A percentile compares a stretch with the other conserved stretches of the same genome.
phyloP scores from a whole-genome alignment of 2,797 vertebrate species.

The Schizothorax lantsangensis region DNA sequence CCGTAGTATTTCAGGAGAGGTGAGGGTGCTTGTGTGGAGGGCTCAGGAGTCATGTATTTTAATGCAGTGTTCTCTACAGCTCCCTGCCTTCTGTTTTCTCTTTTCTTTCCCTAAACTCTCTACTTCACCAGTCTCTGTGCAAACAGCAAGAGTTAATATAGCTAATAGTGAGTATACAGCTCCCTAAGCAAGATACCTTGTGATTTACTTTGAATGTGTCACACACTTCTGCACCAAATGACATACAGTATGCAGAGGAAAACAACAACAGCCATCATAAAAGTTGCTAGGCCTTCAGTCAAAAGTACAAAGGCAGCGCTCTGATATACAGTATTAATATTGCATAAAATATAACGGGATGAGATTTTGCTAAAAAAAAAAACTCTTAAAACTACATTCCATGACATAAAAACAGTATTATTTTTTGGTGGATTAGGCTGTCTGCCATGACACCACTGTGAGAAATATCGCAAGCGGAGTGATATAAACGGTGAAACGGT shows the following conservation, averaged over 20 bases:
- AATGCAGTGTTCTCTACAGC: conserved; percentile 37
- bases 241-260: neutral
- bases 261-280: neutral
- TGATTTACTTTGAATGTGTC: conserved; percentile 7
- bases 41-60: conserved; percentile 44
- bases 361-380: neutral
- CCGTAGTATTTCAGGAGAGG: conserved; percentile 1
- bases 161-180: neutral
- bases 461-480: too few relatives aligned
- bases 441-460: too few relatives aligned
- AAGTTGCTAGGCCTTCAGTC: neutral
- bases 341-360: neutral
- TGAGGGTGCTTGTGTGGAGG: conserved; percentile 9
- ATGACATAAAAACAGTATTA: neutral
- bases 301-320: neutral
- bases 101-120: conserved; percentile 20
- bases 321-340: neutral
- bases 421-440: too few relatives aligned
- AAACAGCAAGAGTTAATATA: neutral
- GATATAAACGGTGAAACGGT: too few relatives aligned
- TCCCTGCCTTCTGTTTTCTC: conserved; percentile 13
- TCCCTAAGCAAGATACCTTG: neutral
- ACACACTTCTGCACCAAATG: neutral
- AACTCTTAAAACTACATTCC: neutral
- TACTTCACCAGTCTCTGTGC: neutral